phyloP scores from a whole-genome alignment of 2,113 vertebrate genomes.

The Rafetus swinhoei region DNA sequence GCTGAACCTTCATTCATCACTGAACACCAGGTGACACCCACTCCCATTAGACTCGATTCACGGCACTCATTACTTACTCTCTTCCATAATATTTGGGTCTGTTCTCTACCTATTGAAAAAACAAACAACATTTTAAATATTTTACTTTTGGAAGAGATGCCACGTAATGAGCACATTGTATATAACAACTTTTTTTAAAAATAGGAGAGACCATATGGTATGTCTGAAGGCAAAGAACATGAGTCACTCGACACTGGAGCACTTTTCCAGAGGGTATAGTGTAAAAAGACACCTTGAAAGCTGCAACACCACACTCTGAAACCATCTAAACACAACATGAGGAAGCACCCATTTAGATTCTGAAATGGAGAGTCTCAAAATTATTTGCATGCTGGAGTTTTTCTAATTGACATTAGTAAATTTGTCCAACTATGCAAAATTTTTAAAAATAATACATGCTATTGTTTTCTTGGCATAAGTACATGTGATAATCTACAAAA shows the following conservation, averaged over 20 bases:
- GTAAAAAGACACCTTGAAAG: neutral
- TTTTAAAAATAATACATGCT: neutral
- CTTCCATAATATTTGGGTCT: constrained; percentile 98
- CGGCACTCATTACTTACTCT: constrained; percentile 88
- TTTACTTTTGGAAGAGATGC: neutral
- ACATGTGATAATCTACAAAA: neutral
- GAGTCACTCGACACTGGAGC: neutral
- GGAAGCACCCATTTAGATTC: neutral
- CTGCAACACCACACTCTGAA: neutral
- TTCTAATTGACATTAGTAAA: neutral
- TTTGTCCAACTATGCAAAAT: neutral
- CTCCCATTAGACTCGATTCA: neutral
- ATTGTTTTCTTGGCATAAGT: neutral
- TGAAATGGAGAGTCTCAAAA: neutral
- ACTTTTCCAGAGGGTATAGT: neutral
- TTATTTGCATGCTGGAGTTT: neutral
- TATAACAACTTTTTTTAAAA: neutral
- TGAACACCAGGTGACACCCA: neutral
- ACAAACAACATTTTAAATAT: constrained; percentile 33
- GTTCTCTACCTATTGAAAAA: constrained; percentile 90
- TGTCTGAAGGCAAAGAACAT: neutral
- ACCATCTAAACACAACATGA: neutral
- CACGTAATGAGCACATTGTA: neutral
- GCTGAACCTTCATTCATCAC: neutral
- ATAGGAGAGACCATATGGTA: neutral